Evolutionary conservation across 2,888 invertebrate genomes (phyloP), one percentile per base, ranked within the genome.

Genomic region (Thecophora atra): DNA sequence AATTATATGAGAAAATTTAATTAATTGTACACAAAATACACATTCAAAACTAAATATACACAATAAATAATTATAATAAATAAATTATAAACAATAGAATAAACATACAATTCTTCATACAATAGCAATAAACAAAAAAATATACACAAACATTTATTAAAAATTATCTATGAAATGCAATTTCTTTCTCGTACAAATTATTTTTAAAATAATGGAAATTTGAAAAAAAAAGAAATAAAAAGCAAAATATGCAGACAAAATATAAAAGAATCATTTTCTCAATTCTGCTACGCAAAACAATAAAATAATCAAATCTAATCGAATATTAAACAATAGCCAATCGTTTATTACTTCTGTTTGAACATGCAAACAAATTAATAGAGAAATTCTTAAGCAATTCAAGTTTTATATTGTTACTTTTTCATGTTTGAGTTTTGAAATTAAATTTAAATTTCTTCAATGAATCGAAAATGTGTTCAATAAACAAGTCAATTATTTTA

Each of bases 71-170:
- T 42, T 58, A 64, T 64, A 58, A 64, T 63, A 63, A 15, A 63
- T 52, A 28, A 60, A 73, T 63, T 30, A 13, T 30, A 70, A 62
- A 56, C 64, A 44, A 72, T 67, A 56, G 54, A 56, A 62, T 72
- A 54, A 28, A 28, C 26, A 26, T 24, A 58, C 24, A n/a, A n/a
- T n/a, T n/a, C 58, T 73, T 56, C 6, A 65, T 70, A 69, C 60
- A 75, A 71, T 73, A 66, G 65, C 30, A 70, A 65, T 42, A 70
- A 60, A 71, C 3, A 69, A 68, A 67, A 69, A 56, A 30, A 63
- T 62, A 68, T 73, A 71, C 69, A 52, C 67, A 71, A 63, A 6
- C 6, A 70, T 70, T 73, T 65, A 75, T 75, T 75, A n/a, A 28
- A 58, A 11, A 47, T 17, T 47, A 28, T 58, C 21, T 4, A 24